These are phyloP conservation scores for Hirtodrosophila trivittata DNA, from an alignment of 2,888 invertebrate genomes.

Conservation along the genomic window DNA sequence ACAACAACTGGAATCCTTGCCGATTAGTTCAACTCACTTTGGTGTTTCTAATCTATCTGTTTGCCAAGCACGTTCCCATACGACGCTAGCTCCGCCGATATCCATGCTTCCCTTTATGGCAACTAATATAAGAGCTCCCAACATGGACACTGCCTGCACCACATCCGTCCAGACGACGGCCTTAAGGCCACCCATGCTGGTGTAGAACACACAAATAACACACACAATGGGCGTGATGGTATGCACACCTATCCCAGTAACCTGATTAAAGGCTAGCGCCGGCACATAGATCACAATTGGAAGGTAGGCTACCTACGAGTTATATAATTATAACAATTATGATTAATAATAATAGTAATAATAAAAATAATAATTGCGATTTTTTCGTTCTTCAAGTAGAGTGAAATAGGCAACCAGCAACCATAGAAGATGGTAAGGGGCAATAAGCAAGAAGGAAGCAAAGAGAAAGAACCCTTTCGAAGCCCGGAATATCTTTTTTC, in stretches of 20 bases:
- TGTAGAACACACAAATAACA: constrained; percentile 93
- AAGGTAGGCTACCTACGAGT: constrained; percentile 89
- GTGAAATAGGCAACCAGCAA: too few species aligned
- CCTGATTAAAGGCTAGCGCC: constrained; percentile 92
- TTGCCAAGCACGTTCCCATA: constrained; percentile 88
- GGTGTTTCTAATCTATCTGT: constrained; percentile 89
- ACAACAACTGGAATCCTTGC: not conserved
- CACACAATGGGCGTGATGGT: constrained; percentile 93
- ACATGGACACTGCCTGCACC: constrained; percentile 91
- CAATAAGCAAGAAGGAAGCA: too few species aligned
- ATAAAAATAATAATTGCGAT: too few species aligned
- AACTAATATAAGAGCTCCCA: constrained; percentile 89
- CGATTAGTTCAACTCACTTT: constrained; percentile 84
- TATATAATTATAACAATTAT: too few species aligned
- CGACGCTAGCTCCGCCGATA: constrained; percentile 88
- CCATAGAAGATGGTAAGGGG: too few species aligned
- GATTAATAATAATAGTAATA: constrained; percentile 26
- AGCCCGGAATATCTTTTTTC: too few species aligned
- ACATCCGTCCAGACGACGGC: constrained; percentile 92
- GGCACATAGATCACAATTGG: constrained; percentile 92
- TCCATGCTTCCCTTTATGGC: constrained; percentile 90
- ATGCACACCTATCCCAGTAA: constrained; percentile 93
- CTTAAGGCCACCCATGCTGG: constrained; percentile 91
- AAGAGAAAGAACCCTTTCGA: too few species aligned
- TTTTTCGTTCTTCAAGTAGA: too few species aligned